Evolutionary conservation across 2,888 invertebrate genomes (phyloP).

Genomic region (Aradus depressus): DNA sequence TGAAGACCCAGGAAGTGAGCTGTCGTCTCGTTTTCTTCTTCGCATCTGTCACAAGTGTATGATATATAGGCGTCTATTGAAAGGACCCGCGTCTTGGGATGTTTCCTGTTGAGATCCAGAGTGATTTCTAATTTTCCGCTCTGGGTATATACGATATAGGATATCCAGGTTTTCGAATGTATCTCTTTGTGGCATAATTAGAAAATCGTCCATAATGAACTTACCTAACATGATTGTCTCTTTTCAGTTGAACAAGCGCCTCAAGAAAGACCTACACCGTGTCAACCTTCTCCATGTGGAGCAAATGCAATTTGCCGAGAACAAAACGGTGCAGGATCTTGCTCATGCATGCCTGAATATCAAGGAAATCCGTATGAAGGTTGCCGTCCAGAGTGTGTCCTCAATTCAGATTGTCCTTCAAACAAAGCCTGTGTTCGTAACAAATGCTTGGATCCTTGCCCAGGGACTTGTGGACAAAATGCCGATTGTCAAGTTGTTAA

Average conservation of each 20-base stretch:
- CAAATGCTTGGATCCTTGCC: constrained; percentile 57
- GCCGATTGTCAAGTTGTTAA: constrained; percentile 54
- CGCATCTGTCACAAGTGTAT: no score
- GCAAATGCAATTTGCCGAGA: constrained; percentile 59
- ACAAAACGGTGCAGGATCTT: constrained; percentile 59
- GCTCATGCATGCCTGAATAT: constrained; percentile 56
- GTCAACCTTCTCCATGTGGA: constrained; percentile 60
- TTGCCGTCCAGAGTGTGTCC: constrained; percentile 52
- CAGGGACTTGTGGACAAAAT: constrained; percentile 56
- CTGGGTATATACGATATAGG: no score
- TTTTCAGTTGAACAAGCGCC: constrained; percentile 30
- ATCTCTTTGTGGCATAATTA: no score
- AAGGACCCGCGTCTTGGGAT: no score
- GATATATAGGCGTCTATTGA: no score
- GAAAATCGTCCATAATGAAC: not conserved
- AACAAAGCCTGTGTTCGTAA: constrained; percentile 50
- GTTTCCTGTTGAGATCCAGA: no score
- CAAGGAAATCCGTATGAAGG: constrained; percentile 62
- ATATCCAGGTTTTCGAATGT: no score
- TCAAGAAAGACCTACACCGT: constrained; percentile 43
- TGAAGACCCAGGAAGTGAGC: no score
- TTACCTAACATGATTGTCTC: not conserved
- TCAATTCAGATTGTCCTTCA: constrained; percentile 54
- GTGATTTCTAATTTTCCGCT: no score
- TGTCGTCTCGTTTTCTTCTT: no score